Evolutionary conservation across 2,888 invertebrate genomes (phyloP).

Genomic region (Temnothorax unifasciatus): DNA sequence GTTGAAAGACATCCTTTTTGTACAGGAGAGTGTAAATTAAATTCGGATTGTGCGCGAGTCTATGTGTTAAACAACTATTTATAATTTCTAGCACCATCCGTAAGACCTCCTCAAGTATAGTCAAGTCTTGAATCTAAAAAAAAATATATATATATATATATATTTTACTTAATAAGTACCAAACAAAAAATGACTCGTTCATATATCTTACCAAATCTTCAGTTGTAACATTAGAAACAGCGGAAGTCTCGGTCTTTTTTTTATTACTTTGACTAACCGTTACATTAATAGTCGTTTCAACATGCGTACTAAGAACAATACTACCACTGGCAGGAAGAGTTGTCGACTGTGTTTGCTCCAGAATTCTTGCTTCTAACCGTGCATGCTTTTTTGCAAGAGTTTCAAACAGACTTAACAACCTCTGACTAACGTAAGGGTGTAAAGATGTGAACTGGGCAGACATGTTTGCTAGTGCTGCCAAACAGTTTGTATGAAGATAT

Average conservation of each 20-base stretch:
- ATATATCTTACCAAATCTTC: conserved; percentile 79
- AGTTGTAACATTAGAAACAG: conserved; percentile 62
- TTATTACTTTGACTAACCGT: conserved; percentile 26
- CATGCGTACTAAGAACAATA: conserved; percentile 47
- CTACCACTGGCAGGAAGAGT: conserved; percentile 65
- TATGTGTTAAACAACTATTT: conserved; percentile 97
- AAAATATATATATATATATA: neutral
- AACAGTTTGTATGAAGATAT: conserved; percentile 99
- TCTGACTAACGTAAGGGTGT: conserved; percentile 98
- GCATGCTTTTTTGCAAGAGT: conserved; percentile 95
- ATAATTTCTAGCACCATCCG: conserved; percentile 98
- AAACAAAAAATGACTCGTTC: neutral
- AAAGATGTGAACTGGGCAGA: conserved; percentile 96
- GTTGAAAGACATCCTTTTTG: conserved; percentile 94
- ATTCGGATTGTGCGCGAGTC: conserved; percentile 95
- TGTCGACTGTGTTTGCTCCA: conserved; percentile 71
- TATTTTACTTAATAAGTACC: conserved; percentile 12
- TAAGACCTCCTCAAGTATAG: conserved; percentile 97
- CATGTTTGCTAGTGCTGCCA: conserved; percentile 99
- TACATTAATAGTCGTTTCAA: conserved; percentile 74
- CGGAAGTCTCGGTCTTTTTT: conserved; percentile 9
- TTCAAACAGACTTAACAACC: conserved; percentile 96
- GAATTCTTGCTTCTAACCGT: conserved; percentile 87
- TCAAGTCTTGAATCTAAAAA: conserved; percentile 93
- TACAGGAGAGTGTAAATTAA: conserved; percentile 98